These are phyloP conservation scores for Automeris io DNA, from an alignment of 2,888 invertebrate species.

Conservation along the genomic window DNA sequence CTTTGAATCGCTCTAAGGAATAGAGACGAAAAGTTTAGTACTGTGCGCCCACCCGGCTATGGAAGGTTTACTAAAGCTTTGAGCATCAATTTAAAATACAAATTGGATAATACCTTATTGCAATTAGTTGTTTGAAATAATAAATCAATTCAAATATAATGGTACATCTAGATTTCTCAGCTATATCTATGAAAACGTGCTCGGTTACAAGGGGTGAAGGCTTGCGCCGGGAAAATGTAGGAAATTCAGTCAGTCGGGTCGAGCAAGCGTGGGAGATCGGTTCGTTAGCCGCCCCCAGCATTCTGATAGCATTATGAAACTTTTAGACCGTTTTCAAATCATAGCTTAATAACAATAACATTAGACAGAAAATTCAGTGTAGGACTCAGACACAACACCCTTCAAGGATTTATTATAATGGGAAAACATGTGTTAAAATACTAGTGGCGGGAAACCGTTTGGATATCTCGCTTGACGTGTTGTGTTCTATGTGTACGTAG, in stretches of 20 bases:
- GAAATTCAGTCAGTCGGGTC: constrained; percentile 70
- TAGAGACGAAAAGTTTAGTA: too few relatives aligned
- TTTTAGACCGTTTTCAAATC: constrained; percentile 58
- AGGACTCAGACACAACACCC: constrained; percentile 11
- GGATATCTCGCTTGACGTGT: constrained; percentile 75
- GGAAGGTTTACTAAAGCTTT: too few relatives aligned
- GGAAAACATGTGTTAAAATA: constrained; percentile 53
- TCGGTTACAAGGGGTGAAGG: constrained; percentile 74
- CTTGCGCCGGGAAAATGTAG: constrained; percentile 74
- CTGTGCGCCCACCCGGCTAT: too few relatives aligned
- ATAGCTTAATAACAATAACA: constrained; percentile 39
- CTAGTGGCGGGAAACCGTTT: constrained; percentile 76
- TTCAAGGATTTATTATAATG: constrained; percentile 29
- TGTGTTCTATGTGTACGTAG: constrained; percentile 73
- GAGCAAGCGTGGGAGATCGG: constrained; percentile 54
- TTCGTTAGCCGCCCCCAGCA: constrained; percentile 37
- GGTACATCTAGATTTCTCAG: constrained; percentile 40
- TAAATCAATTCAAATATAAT: not conserved
- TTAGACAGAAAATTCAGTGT: constrained; percentile 22
- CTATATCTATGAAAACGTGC: constrained; percentile 62
- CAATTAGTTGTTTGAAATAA: too few relatives aligned
- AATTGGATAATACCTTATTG: too few relatives aligned
- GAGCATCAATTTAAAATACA: too few relatives aligned
- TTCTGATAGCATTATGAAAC: constrained; percentile 51
- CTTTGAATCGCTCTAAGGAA: too few relatives aligned